These are phyloP conservation scores for Lordiphosa fenestrarum DNA, from an alignment of 2,888 invertebrate genomes.

Conservation along the genomic window DNA sequence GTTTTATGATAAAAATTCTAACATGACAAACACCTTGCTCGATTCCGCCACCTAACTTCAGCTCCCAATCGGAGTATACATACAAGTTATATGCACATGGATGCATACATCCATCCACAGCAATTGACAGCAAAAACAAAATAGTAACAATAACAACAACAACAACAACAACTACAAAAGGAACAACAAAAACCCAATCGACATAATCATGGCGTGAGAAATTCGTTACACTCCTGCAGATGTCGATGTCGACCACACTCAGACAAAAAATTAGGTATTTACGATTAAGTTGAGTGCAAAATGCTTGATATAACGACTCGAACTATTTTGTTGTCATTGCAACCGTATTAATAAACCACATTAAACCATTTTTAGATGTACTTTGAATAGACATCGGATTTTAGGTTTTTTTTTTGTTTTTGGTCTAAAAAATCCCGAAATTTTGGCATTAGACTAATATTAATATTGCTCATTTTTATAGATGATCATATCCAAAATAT, in stretches of 20 bases:
- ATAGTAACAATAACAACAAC: slow-evolving; percentile 44
- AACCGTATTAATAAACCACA: too few relatives aligned
- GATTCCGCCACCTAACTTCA: slow-evolving; percentile 6
- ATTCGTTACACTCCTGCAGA: slow-evolving; percentile 77
- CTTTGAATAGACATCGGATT: too few relatives aligned
- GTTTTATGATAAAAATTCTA: slow-evolving; percentile 24
- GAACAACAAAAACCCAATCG: slow-evolving; percentile 59
- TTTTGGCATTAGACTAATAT: too few relatives aligned
- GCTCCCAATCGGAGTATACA: neutral
- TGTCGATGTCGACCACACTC: slow-evolving; percentile 54
- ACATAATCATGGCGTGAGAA: slow-evolving; percentile 80
- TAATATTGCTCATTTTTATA: too few relatives aligned
- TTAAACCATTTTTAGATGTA: too few relatives aligned
- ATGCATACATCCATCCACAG: slow-evolving; percentile 3
- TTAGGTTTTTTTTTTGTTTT: too few relatives aligned
- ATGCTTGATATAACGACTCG: too few relatives aligned
- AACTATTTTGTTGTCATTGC: too few relatives aligned
- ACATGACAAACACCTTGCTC: slow-evolving; percentile 51
- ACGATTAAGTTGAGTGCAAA: too few relatives aligned
- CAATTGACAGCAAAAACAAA: slow-evolving; percentile 32
- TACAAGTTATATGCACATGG: neutral
- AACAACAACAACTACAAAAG: slow-evolving; percentile 36
- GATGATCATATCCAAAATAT: too few relatives aligned
- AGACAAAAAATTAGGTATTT: slow-evolving; percentile 1
- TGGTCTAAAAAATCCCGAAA: too few relatives aligned